Evolutionary conservation across 92 coral and sea anemone genomes (phyloP), one percentile per base, ranked within the genome.

Genomic region (Parazoanthus swiftii): DNA sequence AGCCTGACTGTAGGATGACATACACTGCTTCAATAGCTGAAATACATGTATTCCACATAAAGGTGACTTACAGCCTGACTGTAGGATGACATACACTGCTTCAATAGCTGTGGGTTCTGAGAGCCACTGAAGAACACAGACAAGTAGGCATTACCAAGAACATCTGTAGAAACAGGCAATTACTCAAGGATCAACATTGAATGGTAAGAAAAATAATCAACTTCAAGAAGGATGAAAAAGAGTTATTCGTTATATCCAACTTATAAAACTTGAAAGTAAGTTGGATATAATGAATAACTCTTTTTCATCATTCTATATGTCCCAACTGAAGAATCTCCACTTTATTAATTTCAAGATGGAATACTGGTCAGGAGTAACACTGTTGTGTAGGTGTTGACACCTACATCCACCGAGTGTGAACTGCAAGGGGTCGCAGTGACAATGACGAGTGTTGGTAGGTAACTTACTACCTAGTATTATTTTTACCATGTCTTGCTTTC

Each of bases 101-200:
- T 97, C 88, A 97, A 91, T 39, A 93, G 89, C 37, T 93, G 95
- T 6, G 99, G 98, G 8, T 96, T 91, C 86, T 95, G 99, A 35
- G 99, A 89, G 18, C 96, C 93, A 92, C 92, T 92, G 92, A 97
- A 97, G 91, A 97, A 97, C 93, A 92, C 85, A 3, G 99, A 97
- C 76, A 97, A 92, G 92, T 97, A 97, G 14, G 98, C 98, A 97
- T 97, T 97, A 81, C 99, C 99, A 11, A 97, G 95, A 15, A 97
- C 85, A 88, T 97, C 99, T 97, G 80, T 33, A 65, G 73, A n/a
- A 42, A 20, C 38, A 85, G 4, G 5, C 42, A 89, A 43, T 29
- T 29, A 39, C 42, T 39, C 20, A 21, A 56, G n/a, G 15, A 36
- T 35, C 26, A 78, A 23, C 11, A 50, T 35, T 14, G 9, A 59